phyloP scores from a whole-genome alignment of 1,140 invertebrate species.

The Euschistus heros region DNA sequence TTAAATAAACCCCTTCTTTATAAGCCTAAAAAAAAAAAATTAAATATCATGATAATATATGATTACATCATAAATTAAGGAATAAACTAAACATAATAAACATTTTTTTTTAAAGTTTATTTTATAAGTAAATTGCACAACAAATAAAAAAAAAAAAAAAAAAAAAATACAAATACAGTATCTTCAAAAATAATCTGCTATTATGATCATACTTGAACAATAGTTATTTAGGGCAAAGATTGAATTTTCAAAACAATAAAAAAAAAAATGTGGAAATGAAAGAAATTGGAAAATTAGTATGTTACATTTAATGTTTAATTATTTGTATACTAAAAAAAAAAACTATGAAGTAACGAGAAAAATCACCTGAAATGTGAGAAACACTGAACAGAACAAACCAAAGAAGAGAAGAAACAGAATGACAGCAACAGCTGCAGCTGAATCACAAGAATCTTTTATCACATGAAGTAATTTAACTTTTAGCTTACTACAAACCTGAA shows the following conservation, averaged over 20 bases:
- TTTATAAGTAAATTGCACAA: not conserved
- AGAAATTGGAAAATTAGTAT: not conserved
- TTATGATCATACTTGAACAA: not conserved
- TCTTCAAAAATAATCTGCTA: not conserved
- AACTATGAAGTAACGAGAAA: not conserved
- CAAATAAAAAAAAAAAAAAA: not conserved
- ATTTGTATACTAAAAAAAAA: not conserved
- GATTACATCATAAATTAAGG: not conserved
- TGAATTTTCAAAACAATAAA: not conserved
- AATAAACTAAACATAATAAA: not conserved
- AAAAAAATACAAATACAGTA: not conserved
- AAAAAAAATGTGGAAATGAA: not conserved
- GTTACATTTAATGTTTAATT: not conserved
- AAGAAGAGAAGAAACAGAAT: slow-evolving; percentile 44
- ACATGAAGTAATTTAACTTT: slow-evolving; percentile 28
- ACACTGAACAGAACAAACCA: slow-evolving; percentile 41
- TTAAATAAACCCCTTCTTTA: slow-evolving; percentile 85
- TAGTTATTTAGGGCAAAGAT: not conserved
- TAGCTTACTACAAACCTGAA: slow-evolving; percentile 44
- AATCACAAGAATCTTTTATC: slow-evolving; percentile 44
- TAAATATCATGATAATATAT: slow-evolving; percentile 33
- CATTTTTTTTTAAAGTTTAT: not conserved
- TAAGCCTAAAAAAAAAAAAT: slow-evolving; percentile 59
- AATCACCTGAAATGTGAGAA: slow-evolving; percentile 48
- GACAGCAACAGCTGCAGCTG: slow-evolving; percentile 47